A percentile compares a stretch with the other conserved stretches of the same genome.
These are phyloP conservation scores for Poecilus cupreus DNA, from an alignment of 2,888 invertebrate genomes.

Conservation along the genomic window DNA sequence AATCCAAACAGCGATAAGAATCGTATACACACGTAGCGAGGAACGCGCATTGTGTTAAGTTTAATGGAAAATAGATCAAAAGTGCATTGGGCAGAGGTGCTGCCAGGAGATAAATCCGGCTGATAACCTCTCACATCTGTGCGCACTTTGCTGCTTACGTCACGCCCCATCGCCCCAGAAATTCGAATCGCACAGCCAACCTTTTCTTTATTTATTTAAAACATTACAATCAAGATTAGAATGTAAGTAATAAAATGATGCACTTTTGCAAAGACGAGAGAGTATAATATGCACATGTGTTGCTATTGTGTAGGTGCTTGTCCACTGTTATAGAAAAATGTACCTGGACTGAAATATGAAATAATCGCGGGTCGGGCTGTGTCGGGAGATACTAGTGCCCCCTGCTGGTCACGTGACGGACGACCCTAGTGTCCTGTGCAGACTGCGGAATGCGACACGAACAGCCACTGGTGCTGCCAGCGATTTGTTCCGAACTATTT, in stretches of 20 bases:
- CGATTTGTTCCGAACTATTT: constrained; percentile 20
- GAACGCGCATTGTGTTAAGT: constrained; percentile 52
- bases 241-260: too few relatives aligned
- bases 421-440: constrained; percentile 36
- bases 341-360: constrained; percentile 51
- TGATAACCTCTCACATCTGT: constrained; percentile 58
- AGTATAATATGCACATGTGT: not conserved
- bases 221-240: too few relatives aligned
- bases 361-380: constrained; percentile 29
- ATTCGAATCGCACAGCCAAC: not conserved
- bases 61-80: constrained; percentile 59
- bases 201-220: too few relatives aligned
- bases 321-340: constrained; percentile 47
- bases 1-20: constrained; percentile 49
- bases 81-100: constrained; percentile 56
- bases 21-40: constrained; percentile 1
- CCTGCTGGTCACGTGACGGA: constrained; percentile 51
- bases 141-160: constrained; percentile 54
- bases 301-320: constrained; percentile 13
- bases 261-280: too few relatives aligned
- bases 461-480: constrained; percentile 45
- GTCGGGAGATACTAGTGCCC: constrained; percentile 15
- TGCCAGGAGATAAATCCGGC: constrained; percentile 52
- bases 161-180: constrained; percentile 15
- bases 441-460: constrained; percentile 46